Conservation (phyloP, 2,113 vertebrate species). For the Scomber colias region DNA sequence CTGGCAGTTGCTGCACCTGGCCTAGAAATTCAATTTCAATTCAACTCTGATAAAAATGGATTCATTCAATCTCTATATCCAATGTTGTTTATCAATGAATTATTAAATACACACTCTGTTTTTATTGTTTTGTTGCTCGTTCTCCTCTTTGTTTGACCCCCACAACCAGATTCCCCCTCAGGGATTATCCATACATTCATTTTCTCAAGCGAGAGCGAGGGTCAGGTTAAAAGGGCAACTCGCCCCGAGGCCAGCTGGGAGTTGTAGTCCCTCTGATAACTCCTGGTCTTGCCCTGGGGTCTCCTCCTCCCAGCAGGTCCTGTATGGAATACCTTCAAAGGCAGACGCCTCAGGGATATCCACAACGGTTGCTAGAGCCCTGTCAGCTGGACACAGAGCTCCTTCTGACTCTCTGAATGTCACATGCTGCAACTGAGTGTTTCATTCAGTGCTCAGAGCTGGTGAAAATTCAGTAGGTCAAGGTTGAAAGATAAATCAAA, state of each 20-base stretch:
- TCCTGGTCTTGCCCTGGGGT: constrained; percentile 4
- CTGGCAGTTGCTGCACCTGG: background rate
- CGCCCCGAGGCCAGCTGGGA: background rate
- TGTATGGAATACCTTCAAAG: background rate
- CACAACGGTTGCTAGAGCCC: background rate
- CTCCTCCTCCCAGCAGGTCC: background rate
- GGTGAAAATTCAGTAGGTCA: background rate
- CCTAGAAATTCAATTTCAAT: background rate
- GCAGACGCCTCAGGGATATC: constrained; percentile 7
- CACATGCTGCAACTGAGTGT: background rate
- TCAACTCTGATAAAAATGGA: background rate
- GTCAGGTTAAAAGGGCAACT: constrained; percentile 35
- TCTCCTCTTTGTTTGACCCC: constrained; percentile 12
- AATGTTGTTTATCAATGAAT: background rate
- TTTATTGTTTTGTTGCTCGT: background rate
- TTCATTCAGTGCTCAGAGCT: background rate
- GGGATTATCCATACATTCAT: constrained; percentile 33
- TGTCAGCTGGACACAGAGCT: background rate
- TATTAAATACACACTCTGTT: background rate
- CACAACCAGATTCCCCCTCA: background rate
- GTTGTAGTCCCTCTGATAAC: constrained; percentile 4
- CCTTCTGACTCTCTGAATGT: background rate
- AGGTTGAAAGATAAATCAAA: constrained; percentile 18
- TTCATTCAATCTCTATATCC: background rate
- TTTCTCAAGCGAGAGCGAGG: constrained; percentile 10